Base-by-base conservation (phyloP, 2,113 vertebrate species). In the Hiodon alosoides region DNA sequence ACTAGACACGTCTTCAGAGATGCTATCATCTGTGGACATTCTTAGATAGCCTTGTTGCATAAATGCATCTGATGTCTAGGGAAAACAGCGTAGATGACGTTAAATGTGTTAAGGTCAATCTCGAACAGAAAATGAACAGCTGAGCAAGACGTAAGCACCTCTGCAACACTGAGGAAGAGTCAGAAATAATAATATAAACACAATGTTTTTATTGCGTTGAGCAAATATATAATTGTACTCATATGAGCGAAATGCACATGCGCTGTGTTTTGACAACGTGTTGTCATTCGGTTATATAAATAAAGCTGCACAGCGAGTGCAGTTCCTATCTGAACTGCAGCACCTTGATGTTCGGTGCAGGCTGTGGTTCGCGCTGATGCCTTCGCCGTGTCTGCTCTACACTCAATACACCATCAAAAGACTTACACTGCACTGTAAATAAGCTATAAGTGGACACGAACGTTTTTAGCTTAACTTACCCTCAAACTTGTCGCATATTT, bases 11-110 rank as follows among this genome's bases (percentile, higher is more conserved):
- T 94, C 92, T 89, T 94, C 92, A 84, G 90, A 90, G 75, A 90
- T 83, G 84, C 92, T 93, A 88, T 90, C 90, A 79, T 91, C 90
- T 88, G 92, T 87, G 77, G 81, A 90, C 89, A 93, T 93, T 87
- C 87, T 92, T 91, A 90, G 79, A 76, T 81, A 82, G 84, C 90
- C 83, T 78, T 79, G 82, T 67, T 74, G 79, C 71, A 69, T 64
- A 62, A 82, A 80, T 65, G 78, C 81, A 71, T 81, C 67, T 67
- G 82, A 86, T 79, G 83, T 78, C 90, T 91, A 54, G 13, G 58
- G 8, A 9, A 51, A 59, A 11, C 46, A 7, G 64, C 14, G 64
- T 57, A 60, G 60, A 47, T 54, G 58, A 13, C 7, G 17, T 53
- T 3, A 53, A 53, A 54, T 7, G 16, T 62, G 5, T 62, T 17